Conservation (phyloP, 1,140 invertebrate species). For the Diachasma alloeum region DNA sequence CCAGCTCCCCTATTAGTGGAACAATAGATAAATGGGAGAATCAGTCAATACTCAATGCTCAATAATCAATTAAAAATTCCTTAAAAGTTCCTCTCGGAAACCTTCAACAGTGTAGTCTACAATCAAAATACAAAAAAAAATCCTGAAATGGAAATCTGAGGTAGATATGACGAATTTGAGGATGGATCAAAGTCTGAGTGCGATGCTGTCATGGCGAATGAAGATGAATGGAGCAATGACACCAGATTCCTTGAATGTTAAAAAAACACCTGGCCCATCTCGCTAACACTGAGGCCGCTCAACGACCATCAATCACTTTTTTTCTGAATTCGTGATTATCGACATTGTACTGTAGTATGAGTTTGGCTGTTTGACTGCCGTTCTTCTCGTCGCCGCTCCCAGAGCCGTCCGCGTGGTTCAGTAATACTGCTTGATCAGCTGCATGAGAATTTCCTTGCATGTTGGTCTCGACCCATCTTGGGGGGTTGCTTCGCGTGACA, state of each 20-base stretch:
- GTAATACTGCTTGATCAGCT: constrained; percentile 22
- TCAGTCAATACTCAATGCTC: no score
- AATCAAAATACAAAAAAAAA: background rate
- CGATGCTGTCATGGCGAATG: background rate
- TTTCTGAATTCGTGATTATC: background rate
- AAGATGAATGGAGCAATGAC: background rate
- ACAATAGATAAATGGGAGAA: no score
- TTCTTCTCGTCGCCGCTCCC: constrained; percentile 2
- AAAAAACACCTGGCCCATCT: background rate
- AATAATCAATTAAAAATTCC: no score
- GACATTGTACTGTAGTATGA: constrained; percentile 22
- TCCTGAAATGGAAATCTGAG: background rate
- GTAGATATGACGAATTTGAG: background rate
- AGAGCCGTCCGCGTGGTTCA: constrained; percentile 5
- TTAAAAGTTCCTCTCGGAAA: no score
- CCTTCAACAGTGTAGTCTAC: background rate
- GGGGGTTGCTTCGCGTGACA: constrained; percentile 7
- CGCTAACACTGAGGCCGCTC: background rate
- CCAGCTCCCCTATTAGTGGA: no score
- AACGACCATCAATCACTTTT: background rate
- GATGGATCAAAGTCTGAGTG: background rate
- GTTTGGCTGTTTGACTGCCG: background rate
- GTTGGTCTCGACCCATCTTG: constrained; percentile 8
- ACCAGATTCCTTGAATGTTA: background rate
- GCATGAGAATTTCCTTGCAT: background rate